Base-by-base conservation (phyloP, 1,140 invertebrate species). In the Eueides isabella region DNA sequence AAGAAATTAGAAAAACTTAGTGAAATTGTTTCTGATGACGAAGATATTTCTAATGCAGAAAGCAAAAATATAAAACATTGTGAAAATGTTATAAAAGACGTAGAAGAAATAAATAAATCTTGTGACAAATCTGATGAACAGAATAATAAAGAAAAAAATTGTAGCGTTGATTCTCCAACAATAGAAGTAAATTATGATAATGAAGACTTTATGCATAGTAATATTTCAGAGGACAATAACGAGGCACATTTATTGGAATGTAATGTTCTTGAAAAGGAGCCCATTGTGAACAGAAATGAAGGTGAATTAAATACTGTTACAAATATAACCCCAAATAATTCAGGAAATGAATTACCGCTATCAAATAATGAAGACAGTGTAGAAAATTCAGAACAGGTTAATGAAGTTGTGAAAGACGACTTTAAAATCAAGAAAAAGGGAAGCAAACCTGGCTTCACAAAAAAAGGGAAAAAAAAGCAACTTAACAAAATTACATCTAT, bases 1-100 rank as follows among this genome's bases (percentile, higher is more conserved):
- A 89, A 88, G 62, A 93, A 89, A 71, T 75, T 91, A 31, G 87
- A 92, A 80, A 89, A 87, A 74, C 69, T 90, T 9, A 85, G 87
- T 81, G 86, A 91, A 83, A 86, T 93, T 61, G 88, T 91, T 5
- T 90, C 87, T 9, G 74, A 75, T 16, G 74, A 75, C 67, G 83
- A 83, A 77, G 72, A 80, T 23, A 70, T 68, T 23, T 19, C 63
- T 12, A 35, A 76, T 41, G 28, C 74, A 61, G 44, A 61, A 65
- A 67, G 65, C 9, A 35, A 66, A 61, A 23, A 48, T 44, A 19
- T 26, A 38, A 41, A 71, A 33, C 65, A 55, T 30, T n/a, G 64
- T 41, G 11, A 61, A n/a, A 30, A 41, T 23, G 14, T 63, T 31
- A 23, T 55, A 61, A 65, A 2, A 2, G 41, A 44, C 2, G 23